Evolutionary conservation across 2,797 vertebrate genomes (phyloP).

Genomic region (Sebastes hubbsi): DNA sequence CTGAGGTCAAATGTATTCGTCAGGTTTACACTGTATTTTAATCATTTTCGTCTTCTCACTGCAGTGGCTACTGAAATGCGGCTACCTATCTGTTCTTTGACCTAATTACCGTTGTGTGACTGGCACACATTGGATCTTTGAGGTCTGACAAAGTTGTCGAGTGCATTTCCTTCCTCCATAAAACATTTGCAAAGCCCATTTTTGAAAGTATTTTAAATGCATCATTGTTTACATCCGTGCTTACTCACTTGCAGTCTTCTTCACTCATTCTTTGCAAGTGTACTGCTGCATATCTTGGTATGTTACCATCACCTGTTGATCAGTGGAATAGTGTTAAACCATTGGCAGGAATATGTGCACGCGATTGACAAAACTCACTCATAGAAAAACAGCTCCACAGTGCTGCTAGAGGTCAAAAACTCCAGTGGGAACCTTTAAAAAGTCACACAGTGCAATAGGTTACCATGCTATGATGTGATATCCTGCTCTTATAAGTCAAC

Average conservation of each 20-base stretch:
- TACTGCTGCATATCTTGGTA: too few relatives aligned
- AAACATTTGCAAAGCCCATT: neutral
- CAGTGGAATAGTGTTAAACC: neutral
- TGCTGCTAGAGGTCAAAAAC: neutral
- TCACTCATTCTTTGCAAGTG: too few relatives aligned
- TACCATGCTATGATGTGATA: neutral
- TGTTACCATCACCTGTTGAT: neutral
- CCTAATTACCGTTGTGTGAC: neutral
- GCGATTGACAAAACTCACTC: neutral
- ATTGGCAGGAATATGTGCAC: neutral
- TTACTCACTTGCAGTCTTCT: too few relatives aligned
- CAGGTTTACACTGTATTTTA: neutral
- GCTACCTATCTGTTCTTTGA: neutral
- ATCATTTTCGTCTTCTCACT: neutral
- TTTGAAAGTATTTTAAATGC: neutral
- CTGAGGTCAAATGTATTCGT: slow-evolving; percentile 18
- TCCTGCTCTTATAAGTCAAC: neutral
- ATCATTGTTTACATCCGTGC: too few relatives aligned
- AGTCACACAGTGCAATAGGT: neutral
- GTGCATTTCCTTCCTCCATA: neutral
- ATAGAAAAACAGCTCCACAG: neutral
- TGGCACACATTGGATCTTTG: neutral
- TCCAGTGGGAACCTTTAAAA: neutral
- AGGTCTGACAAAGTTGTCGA: neutral
- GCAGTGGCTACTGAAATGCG: neutral